Conservation (phyloP, 2,113 vertebrate species). For the Edolisoma coerulescens region DNA sequence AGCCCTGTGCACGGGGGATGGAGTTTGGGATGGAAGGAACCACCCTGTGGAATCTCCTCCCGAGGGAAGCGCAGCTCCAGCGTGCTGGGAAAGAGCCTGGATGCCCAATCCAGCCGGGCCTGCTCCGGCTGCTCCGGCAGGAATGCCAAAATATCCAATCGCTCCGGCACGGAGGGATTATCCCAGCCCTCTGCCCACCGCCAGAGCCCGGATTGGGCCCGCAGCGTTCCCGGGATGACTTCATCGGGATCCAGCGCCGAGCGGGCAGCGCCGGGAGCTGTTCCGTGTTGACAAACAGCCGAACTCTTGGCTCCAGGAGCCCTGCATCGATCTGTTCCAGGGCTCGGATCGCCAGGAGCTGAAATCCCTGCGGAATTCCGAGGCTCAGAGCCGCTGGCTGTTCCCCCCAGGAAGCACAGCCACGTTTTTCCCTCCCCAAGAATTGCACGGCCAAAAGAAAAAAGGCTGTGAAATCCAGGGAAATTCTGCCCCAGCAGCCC, state of each 20-base stretch:
- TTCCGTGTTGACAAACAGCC: background rate
- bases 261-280: background rate
- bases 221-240: background rate
- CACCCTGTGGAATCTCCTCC: background rate
- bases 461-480: background rate
- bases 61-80: background rate
- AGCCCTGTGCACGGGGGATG: background rate
- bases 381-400: background rate
- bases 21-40: background rate
- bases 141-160: background rate
- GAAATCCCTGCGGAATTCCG: background rate
- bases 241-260: background rate
- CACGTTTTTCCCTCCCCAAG: background rate
- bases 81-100: background rate
- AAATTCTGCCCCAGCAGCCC: conserved; percentile 1
- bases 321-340: background rate
- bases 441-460: background rate
- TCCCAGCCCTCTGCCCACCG: background rate
- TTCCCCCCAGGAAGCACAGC: background rate
- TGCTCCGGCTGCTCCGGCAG: background rate
- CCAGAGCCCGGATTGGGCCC: background rate
- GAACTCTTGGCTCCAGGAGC: background rate
- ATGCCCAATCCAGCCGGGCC: background rate
- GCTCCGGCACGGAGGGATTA: background rate
- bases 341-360: background rate